Conservation (phyloP, 2,888 invertebrate species). For the Caradrina clavipalpis region DNA sequence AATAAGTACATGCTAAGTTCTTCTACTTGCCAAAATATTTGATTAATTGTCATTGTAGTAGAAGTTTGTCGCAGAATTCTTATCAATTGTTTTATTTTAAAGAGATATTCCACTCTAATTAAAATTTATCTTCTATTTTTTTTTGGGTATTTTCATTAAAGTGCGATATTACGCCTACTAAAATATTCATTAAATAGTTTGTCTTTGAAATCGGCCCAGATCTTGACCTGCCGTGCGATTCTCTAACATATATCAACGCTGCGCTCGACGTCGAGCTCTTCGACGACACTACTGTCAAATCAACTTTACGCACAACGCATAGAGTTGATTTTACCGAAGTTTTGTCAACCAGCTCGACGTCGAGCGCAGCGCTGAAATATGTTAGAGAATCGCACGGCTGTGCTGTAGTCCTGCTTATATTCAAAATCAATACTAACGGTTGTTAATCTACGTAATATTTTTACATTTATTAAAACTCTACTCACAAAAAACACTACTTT, state of each 20-base stretch:
- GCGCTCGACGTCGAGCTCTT: too few relatives aligned
- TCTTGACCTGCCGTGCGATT: background rate
- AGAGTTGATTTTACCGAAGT: too few relatives aligned
- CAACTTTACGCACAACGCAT: too few relatives aligned
- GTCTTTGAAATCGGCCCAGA: background rate
- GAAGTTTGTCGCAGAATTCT: constrained; percentile 10
- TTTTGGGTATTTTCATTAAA: background rate
- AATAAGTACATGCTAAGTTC: constrained; percentile 5
- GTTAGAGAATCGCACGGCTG: too few relatives aligned
- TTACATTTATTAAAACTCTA: too few relatives aligned
- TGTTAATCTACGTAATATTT: constrained; percentile 3
- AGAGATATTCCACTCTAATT: constrained; percentile 1
- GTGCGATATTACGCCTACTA: background rate
- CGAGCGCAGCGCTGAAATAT: too few relatives aligned
- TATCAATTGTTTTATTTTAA: constrained; percentile 20
- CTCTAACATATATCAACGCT: too few relatives aligned
- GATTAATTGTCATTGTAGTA: constrained; percentile 8
- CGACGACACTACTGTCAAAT: too few relatives aligned
- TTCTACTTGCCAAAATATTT: constrained; percentile 22
- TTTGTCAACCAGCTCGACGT: too few relatives aligned
- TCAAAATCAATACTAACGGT: background rate
- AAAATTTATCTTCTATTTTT: constrained; percentile 1
- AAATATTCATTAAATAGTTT: background rate
- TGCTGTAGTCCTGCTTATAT: too few relatives aligned
- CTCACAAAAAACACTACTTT: too few relatives aligned